Evolutionary conservation across 1,140 invertebrate species (phyloP).

Genomic region (Drosophila kikkawai): DNA sequence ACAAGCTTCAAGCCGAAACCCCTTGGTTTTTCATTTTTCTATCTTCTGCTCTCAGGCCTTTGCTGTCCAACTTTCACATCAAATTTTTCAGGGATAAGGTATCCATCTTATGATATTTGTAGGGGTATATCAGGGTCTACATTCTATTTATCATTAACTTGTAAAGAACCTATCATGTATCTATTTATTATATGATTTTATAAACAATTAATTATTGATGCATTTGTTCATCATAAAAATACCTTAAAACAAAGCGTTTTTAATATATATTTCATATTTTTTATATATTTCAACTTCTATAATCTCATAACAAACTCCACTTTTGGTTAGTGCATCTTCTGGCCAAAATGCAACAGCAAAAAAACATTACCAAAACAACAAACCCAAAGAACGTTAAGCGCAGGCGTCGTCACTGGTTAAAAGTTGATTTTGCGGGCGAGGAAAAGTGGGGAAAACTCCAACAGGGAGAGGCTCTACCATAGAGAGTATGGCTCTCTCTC

Average conservation of each 20-base stretch:
- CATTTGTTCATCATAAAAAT: accelerated
- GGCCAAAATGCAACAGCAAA: slow-evolving; percentile 16
- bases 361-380: slow-evolving; percentile 10
- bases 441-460: background rate
- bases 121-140: background rate
- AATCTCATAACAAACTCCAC: background rate
- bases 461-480: background rate
- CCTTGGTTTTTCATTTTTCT: slow-evolving; percentile 1
- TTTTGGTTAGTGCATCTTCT: slow-evolving; percentile 3
- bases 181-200: background rate
- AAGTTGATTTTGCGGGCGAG: background rate
- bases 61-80: slow-evolving; percentile 34
- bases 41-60: background rate
- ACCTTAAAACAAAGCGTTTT: too few species aligned
- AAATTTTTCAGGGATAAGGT: background rate
- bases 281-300: background rate
- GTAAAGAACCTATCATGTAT: too few species aligned
- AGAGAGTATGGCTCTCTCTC: background rate
- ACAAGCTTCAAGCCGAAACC: slow-evolving; percentile 10
- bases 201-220: background rate
- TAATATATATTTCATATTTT: too few species aligned
- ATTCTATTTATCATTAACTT: background rate
- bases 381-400: slow-evolving; percentile 28
- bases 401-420: slow-evolving; percentile 50
- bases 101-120: background rate